Conservation (phyloP, 2,113 vertebrate genomes). For the Carollia perspicillata region DNA sequence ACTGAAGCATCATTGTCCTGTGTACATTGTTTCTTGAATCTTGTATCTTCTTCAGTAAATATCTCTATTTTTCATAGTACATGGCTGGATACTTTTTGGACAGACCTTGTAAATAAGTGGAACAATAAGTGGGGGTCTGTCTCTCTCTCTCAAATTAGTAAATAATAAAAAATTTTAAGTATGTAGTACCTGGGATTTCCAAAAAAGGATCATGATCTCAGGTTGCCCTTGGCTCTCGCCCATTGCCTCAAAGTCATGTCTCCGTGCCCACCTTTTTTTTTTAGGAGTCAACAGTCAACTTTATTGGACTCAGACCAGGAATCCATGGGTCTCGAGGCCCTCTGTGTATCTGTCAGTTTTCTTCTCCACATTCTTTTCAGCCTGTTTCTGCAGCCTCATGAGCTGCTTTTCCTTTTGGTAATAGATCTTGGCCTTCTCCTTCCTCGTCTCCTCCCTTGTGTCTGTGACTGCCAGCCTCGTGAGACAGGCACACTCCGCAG, state of each 20-base stretch:
- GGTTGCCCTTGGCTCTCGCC: background rate
- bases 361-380: background rate
- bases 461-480: background rate
- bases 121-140: too few species aligned
- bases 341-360: background rate
- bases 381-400: background rate
- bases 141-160: too few species aligned
- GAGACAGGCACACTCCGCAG: background rate
- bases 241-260: background rate
- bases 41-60: too few species aligned
- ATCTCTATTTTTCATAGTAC: too few species aligned
- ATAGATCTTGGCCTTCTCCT: background rate
- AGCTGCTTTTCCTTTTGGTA: background rate
- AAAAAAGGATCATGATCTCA: background rate
- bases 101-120: too few species aligned
- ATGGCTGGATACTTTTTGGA: too few species aligned
- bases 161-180: too few species aligned
- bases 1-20: too few species aligned
- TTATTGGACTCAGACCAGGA: background rate
- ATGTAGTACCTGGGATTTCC: background rate
- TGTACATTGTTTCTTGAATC: too few species aligned
- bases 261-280: background rate
- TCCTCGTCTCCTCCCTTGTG: background rate
- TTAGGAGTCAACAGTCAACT: background rate
- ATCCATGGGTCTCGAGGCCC: background rate